A percentile compares a stretch with the other conserved stretches of the same genome.
phyloP scores from a whole-genome alignment of 2,797 vertebrate species.

The Scolopax bukidnonensis region DNA sequence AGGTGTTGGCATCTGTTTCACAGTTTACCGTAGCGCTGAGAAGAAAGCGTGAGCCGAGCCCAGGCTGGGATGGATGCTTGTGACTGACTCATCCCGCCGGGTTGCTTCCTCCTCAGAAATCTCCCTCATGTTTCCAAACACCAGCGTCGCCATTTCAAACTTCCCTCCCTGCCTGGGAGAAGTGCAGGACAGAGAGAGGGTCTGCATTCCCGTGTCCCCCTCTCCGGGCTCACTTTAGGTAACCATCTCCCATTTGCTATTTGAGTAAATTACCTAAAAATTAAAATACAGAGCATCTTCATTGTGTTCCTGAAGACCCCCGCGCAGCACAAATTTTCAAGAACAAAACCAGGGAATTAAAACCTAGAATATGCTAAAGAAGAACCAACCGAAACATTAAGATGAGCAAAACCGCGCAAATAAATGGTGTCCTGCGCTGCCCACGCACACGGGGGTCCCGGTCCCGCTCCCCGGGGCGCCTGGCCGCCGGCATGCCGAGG shows the following conservation, averaged over 20 bases:
- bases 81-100: not conserved
- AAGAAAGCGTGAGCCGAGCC: not conserved
- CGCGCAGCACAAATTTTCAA: no score
- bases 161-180: not conserved
- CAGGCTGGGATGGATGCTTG: not conserved
- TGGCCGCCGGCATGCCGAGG: not conserved
- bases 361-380: not conserved
- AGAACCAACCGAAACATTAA: not conserved
- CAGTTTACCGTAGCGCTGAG: not conserved
- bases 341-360: not conserved
- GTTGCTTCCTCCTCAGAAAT: not conserved
- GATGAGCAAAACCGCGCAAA: fast-evolving
- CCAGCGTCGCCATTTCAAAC: not conserved
- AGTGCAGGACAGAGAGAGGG: fast-evolving
- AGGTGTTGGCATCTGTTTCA: not conserved
- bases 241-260: fast-evolving
- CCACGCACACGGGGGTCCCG: not conserved
- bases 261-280: not conserved
- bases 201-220: not conserved
- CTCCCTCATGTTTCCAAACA: not conserved
- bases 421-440: fast-evolving
- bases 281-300: not conserved
- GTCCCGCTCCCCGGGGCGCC: not conserved
- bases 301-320: not conserved
- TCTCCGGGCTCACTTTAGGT: not conserved